Conservation (phyloP, 1,140 invertebrate species). For the Drosophila triauraria region DNA sequence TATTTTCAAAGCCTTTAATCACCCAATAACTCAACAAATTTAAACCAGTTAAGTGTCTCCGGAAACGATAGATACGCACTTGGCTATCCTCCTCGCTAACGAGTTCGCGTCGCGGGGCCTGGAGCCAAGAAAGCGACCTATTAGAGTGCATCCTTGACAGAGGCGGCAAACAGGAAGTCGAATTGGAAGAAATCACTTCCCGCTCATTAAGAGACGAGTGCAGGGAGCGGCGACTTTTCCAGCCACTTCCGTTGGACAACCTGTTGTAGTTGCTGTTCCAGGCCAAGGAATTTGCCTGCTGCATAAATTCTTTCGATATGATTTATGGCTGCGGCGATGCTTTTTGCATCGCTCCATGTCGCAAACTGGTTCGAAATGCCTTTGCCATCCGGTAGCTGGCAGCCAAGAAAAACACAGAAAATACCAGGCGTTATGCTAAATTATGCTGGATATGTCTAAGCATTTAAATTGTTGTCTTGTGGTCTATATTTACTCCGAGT, state of each 20-base stretch:
- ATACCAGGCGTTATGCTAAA: constrained; percentile 51
- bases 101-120: constrained; percentile 6
- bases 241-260: constrained; percentile 61
- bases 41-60: constrained; percentile 4
- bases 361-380: constrained; percentile 69
- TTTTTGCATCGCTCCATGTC: constrained; percentile 19
- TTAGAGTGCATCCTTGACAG: constrained; percentile 51
- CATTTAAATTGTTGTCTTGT: constrained; percentile 32
- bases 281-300: constrained; percentile 66
- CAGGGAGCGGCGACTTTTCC: constrained; percentile 33
- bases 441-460: constrained; percentile 15
- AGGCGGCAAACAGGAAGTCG: constrained; percentile 56
- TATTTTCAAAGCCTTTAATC: not conserved
- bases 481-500: constrained; percentile 32
- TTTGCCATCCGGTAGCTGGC: constrained; percentile 59
- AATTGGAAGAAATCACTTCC: constrained; percentile 62
- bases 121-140: not conserved
- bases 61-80: constrained; percentile 26
- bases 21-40: constrained; percentile 1
- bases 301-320: constrained; percentile 74
- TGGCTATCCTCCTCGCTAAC: constrained; percentile 5
- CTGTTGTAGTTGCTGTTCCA: constrained; percentile 47
- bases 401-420: constrained; percentile 24
- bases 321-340: constrained; percentile 50
- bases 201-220: constrained; percentile 44